Evolutionary conservation across 2,797 vertebrate genomes (phyloP).

Genomic region (Hippocampus kuda): DNA sequence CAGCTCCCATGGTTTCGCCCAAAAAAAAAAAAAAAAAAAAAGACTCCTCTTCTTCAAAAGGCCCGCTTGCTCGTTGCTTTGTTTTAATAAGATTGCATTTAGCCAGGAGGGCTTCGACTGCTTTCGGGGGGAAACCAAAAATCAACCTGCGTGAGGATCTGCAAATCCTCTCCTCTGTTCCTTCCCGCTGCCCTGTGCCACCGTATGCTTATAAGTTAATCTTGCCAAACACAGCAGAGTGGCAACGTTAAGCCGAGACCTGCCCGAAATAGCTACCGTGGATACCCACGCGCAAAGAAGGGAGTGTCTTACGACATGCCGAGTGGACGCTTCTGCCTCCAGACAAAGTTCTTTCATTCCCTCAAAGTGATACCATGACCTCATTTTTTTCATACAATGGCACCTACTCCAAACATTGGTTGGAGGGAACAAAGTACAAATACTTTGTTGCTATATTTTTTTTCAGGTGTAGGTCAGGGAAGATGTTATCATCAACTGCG

Average conservation of each 20-base stretch:
- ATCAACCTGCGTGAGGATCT: conserved; percentile 35
- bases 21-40: conserved; percentile 21
- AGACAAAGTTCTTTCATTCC: conserved; percentile 24
- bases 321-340: conserved; percentile 15
- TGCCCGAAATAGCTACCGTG: conserved; percentile 16
- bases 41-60: conserved; percentile 48
- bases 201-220: conserved; percentile 18
- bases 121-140: conserved; percentile 26
- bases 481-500: background rate
- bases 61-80: conserved; percentile 32
- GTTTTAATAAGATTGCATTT: conserved; percentile 44
- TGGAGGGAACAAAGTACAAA: too few species aligned
- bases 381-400: conserved; percentile 28
- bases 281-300: conserved; percentile 11
- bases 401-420: background rate
- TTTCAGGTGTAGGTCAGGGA: too few species aligned
- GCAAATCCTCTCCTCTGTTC: conserved; percentile 30
- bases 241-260: conserved; percentile 18
- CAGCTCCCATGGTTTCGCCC: conserved; percentile 41
- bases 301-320: conserved; percentile 18
- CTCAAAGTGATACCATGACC: conserved; percentile 43
- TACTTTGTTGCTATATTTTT: too few species aligned
- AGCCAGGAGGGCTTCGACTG: conserved; percentile 35
- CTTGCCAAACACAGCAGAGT: conserved; percentile 21
- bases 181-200: conserved; percentile 19